A percentile compares a stretch with the other conserved stretches of the same genome.
These are phyloP conservation scores for Archaeoteleia sp. DNA, from an alignment of 2,888 invertebrate species.

Conservation along the genomic window DNA sequence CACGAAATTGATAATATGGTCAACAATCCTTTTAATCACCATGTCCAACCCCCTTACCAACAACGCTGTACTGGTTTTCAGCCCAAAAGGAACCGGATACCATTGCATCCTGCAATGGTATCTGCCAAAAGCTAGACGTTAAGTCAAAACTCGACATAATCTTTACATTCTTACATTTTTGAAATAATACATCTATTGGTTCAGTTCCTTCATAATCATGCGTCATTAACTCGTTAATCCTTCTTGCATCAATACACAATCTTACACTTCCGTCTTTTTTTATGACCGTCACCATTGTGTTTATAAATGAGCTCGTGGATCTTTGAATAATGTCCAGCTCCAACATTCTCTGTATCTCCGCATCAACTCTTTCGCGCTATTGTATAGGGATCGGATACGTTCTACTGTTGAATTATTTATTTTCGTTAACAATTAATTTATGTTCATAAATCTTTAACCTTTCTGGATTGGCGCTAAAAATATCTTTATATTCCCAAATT, in stretches of 20 bases:
- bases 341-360: neutral
- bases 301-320: neutral
- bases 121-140: slow-evolving; percentile 2
- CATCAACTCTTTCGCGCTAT: slow-evolving; percentile 3
- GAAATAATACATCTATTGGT: neutral
- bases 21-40: too few species aligned
- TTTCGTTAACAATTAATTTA: neutral
- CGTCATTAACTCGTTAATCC: neutral
- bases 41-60: too few species aligned
- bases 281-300: neutral
- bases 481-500: neutral
- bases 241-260: too few species aligned
- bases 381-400: neutral
- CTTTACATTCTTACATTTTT: neutral
- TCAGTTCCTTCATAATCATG: neutral
- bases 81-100: too few species aligned
- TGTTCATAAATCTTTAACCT: neutral
- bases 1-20: too few species aligned
- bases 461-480: neutral
- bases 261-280: too few species aligned
- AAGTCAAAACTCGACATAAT: slow-evolving; percentile 3
- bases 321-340: neutral
- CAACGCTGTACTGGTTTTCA: too few species aligned
- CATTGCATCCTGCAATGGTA: neutral
- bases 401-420: neutral